Percentiles rank a stretch among this genome's conserved stretches.
Evolutionary conservation across 2,888 invertebrate species (phyloP).

Genomic region (Amphipoea oculea): DNA sequence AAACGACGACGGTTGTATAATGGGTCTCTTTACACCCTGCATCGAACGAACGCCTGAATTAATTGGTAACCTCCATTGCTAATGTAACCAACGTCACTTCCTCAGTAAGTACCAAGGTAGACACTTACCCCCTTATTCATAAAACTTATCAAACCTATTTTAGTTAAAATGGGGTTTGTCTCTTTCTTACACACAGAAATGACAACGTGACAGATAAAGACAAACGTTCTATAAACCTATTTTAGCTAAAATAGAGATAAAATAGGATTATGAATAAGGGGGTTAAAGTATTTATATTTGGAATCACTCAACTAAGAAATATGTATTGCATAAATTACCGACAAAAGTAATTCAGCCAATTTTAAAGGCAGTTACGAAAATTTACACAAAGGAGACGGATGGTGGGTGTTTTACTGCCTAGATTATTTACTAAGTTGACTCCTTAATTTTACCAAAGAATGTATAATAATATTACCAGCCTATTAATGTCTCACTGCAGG

Average conservation of each 20-base stretch:
- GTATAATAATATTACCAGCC: background rate
- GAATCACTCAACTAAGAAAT: conserved; percentile 8
- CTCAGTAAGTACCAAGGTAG: background rate
- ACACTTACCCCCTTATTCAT: too few species aligned
- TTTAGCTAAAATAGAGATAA: too few species aligned
- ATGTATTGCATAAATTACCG: background rate
- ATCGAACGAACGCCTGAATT: background rate
- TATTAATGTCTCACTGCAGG: background rate
- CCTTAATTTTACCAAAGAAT: background rate
- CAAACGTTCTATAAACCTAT: too few species aligned
- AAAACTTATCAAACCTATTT: too few species aligned
- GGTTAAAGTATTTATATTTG: background rate
- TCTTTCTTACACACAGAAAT: too few species aligned
- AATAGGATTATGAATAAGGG: too few species aligned
- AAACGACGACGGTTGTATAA: background rate
- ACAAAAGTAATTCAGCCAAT: background rate
- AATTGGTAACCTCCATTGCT: background rate
- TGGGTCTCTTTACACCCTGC: background rate
- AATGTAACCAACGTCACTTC: background rate
- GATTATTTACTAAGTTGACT: background rate
- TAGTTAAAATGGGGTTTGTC: too few species aligned
- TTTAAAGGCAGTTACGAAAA: background rate
- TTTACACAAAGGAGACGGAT: background rate
- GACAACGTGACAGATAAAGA: too few species aligned
- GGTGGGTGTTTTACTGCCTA: background rate